These are phyloP conservation scores for Vidua macroura DNA, from an alignment of 2,113 vertebrate species.

Conservation along the genomic window DNA sequence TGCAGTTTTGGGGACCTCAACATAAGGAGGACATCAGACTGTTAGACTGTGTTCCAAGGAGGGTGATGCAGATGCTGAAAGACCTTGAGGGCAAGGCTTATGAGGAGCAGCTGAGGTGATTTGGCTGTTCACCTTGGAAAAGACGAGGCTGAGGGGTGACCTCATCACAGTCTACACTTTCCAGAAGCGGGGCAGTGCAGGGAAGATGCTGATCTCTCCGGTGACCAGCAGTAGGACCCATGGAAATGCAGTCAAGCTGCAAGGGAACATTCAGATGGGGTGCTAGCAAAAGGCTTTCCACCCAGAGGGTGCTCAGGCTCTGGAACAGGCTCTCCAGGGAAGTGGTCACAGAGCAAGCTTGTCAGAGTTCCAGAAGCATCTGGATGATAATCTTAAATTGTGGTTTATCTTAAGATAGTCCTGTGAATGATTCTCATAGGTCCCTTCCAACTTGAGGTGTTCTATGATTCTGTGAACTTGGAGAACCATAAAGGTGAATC, in stretches of 20 bases:
- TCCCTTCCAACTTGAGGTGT: background rate
- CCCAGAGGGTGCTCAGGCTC: background rate
- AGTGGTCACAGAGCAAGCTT: background rate
- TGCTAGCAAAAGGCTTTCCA: background rate
- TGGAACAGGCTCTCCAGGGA: background rate
- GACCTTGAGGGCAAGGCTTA: background rate
- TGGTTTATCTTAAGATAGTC: background rate
- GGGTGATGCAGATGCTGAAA: background rate
- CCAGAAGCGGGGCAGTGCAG: rapidly evolving
- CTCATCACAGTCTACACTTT: rapidly evolving
- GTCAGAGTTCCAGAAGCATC: background rate
- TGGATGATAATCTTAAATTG: rapidly evolving
- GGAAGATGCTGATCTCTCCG: background rate
- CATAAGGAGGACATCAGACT: background rate
- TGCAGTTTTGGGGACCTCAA: background rate
- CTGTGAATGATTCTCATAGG: background rate
- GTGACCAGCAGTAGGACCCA: background rate
- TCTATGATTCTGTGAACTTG: background rate
- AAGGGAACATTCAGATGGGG: background rate
- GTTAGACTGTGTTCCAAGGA: background rate
- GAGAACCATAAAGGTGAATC: background rate
- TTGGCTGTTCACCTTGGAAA: background rate
- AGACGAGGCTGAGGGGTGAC: background rate
- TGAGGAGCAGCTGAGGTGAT: background rate
- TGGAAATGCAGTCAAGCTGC: background rate